Conservation (phyloP, 2,113 vertebrate genomes). For the Onychostoma macrolepis region DNA sequence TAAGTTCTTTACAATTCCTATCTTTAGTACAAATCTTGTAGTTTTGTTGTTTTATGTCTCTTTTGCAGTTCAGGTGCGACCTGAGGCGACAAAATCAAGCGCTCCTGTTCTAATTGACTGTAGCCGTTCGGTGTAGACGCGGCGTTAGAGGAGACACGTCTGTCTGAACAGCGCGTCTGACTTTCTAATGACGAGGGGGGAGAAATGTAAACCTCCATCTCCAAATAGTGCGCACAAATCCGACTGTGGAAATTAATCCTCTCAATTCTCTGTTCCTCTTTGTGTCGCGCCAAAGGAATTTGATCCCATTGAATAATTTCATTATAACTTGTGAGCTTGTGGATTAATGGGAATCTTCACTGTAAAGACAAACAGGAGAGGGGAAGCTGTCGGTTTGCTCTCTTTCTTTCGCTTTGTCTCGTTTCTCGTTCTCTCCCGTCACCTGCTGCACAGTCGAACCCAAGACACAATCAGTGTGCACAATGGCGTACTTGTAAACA, state of each 20-base stretch:
- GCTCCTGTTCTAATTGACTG: background rate
- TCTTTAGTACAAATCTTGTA: background rate
- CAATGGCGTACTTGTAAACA: conserved; percentile 19
- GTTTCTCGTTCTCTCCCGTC: conserved; percentile 25
- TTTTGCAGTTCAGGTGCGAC: background rate
- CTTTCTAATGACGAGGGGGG: conserved; percentile 59
- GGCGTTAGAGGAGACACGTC: conserved; percentile 22
- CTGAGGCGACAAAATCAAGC: background rate
- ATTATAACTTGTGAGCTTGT: conserved; percentile 68
- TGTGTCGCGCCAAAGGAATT: conserved; percentile 64
- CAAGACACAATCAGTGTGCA: conserved; percentile 23
- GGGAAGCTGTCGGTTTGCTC: conserved; percentile 32
- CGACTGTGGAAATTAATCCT: conserved; percentile 66
- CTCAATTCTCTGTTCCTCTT: conserved; percentile 65
- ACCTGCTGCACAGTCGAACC: conserved; percentile 23
- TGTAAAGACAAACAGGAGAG: conserved; percentile 57
- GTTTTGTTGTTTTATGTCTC: background rate
- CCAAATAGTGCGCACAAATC: conserved; percentile 62
- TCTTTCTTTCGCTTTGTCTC: background rate
- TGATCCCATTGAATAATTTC: conserved; percentile 68
- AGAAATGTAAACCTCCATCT: conserved; percentile 65
- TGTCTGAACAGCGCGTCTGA: conserved; percentile 51
- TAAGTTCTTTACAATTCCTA: background rate
- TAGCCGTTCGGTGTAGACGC: background rate
- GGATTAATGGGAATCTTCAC: conserved; percentile 65